Base-by-base conservation (phyloP, 2,797 vertebrate species). In the Distichodus sexfasciatus region DNA sequence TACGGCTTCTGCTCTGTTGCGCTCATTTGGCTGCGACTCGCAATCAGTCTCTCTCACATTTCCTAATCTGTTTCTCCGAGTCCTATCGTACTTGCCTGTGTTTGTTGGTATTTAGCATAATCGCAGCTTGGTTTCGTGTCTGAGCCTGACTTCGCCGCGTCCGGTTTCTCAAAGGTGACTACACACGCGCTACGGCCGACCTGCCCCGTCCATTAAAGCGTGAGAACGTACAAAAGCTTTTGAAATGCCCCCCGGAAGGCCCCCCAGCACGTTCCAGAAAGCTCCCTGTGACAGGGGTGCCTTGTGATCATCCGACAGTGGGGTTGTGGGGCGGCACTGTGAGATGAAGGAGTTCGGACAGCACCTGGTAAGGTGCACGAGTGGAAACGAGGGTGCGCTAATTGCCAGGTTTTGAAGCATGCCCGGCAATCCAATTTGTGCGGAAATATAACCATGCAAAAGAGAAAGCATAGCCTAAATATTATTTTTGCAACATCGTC, bases 361-460 rank as follows among this genome's bases (percentile, higher is more conserved):
- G 77, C 61, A 40, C 69, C 72, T 68, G 64, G 79, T 19, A 35
- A 76, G 72, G 74, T 66, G 60, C 57, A 48, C 76, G 69, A 76
- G 69, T 59, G 76, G 57, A 77, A 78, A 71, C 57, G 59, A 78
- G 71, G 71, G 41, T 79, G 62, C 70, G 63, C 73, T 84, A 71
- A 83, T 78, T 84, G 78, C 69, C 67, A 40, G 35, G 67, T 71
- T 71, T 73, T 80, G 55, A 72, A 69, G 76, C 69, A 66, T 40
- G 61, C 28, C 69, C 59, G 57, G 31, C 59, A 72, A 51, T 69
- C 71, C 26, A 78, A 64, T 10, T 3, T 64, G n/a, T 59, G 62
- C 21, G 57, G 48, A 74, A 58, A 66, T 8, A 54, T 15, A 35
- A 21, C 23, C 17, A 51, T 24, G 43, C 9, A 36, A 23, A 68